Conservation (phyloP, 2,888 invertebrate genomes). For the Pristionchus japonicus region DNA sequence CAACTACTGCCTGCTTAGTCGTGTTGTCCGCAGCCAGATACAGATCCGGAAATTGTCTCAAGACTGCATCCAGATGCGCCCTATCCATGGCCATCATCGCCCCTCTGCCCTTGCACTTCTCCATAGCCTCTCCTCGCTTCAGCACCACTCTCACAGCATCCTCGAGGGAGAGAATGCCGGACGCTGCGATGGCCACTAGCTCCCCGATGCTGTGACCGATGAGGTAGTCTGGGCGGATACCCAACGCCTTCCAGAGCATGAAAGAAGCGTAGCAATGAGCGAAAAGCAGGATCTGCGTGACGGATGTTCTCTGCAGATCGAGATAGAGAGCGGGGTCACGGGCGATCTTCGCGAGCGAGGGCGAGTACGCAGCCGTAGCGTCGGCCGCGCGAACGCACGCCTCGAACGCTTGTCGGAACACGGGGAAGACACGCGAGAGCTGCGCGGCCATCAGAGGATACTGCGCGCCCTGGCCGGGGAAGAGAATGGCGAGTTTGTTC, state of each 20-base stretch:
- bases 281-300: conserved; percentile 64
- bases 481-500: conserved; percentile 57
- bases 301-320: conserved; percentile 51
- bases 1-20: conserved; percentile 63
- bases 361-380: background rate
- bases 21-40: conserved; percentile 60
- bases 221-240: conserved; percentile 54
- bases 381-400: background rate
- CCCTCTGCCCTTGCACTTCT: conserved; percentile 59
- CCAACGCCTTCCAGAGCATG: conserved; percentile 59
- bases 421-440: conserved; percentile 54
- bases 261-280: conserved; percentile 59
- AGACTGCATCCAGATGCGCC: conserved; percentile 54
- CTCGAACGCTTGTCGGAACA: conserved; percentile 54
- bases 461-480: conserved; percentile 66
- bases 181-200: conserved; percentile 57
- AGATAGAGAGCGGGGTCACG: background rate
- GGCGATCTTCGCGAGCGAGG: conserved; percentile 29
- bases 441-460: conserved; percentile 64
- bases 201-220: conserved; percentile 66
- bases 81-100: conserved; percentile 62
- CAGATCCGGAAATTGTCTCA: conserved; percentile 51
- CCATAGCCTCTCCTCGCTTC: conserved; percentile 63
- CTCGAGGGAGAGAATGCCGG: conserved; percentile 59
- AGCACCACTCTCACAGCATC: conserved; percentile 59